Conservation (phyloP, 2,888 invertebrate species). For the Strigamia transsilvanica region DNA sequence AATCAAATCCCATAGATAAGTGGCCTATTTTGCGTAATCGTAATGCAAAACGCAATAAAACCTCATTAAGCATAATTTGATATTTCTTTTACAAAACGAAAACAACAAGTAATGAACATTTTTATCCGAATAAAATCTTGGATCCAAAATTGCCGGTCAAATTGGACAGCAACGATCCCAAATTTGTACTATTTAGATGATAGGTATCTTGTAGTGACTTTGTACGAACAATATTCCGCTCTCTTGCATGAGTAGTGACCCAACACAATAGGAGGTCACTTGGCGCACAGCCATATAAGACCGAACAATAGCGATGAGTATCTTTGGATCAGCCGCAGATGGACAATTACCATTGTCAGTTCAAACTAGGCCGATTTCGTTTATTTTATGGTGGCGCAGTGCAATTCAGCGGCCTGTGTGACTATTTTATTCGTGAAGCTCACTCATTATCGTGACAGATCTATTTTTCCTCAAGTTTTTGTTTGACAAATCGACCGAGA, state of each 20-base stretch:
- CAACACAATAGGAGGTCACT: slow-evolving; percentile 12
- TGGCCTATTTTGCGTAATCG: too few relatives aligned
- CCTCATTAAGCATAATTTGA: too few relatives aligned
- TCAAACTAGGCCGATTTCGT: background rate
- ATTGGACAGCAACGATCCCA: background rate
- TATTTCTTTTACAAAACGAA: too few relatives aligned
- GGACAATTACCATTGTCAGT: slow-evolving; percentile 12
- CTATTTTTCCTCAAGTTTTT: background rate
- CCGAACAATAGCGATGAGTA: slow-evolving; percentile 1
- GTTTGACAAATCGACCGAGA: background rate
- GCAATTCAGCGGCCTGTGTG: background rate
- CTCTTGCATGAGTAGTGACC: slow-evolving; percentile 14
- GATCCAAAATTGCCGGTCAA: background rate
- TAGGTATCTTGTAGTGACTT: slow-evolving; percentile 4
- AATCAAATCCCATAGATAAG: too few relatives aligned
- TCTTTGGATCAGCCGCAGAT: slow-evolving; percentile 14
- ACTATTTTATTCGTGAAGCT: background rate
- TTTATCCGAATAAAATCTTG: background rate
- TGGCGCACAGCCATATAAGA: slow-evolving; percentile 6
- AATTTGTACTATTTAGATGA: background rate
- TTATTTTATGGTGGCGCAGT: background rate
- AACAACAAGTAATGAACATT: too few relatives aligned
- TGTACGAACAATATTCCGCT: background rate
- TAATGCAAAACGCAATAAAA: too few relatives aligned
- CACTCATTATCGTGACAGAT: background rate